Percentiles rank a stretch among this genome's conserved stretches.
Evolutionary conservation across 2,797 vertebrate genomes (phyloP).

Genomic region (Craterocephalus amniculus): DNA sequence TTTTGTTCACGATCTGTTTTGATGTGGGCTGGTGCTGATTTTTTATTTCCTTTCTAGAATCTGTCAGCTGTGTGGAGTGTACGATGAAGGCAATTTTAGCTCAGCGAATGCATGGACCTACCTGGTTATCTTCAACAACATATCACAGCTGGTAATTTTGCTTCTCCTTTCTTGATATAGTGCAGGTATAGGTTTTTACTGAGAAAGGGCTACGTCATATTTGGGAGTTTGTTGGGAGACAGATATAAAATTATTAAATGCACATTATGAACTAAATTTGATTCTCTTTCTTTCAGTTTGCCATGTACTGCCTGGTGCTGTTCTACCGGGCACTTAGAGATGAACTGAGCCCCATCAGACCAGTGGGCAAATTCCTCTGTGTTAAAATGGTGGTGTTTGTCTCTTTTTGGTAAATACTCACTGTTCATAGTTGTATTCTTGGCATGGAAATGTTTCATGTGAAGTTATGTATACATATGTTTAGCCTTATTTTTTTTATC

Average conservation of each 20-base stretch:
- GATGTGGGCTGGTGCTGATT: neutral
- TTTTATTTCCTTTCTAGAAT: constrained; percentile 79
- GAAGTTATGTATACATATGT: neutral
- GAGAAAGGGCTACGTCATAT: neutral
- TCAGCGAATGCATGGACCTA: constrained; percentile 97
- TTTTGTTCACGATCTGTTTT: constrained; percentile 3
- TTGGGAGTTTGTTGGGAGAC: neutral
- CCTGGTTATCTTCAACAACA: constrained; percentile 96
- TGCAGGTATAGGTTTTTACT: neutral
- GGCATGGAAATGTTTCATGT: neutral
- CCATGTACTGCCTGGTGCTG: constrained; percentile 97
- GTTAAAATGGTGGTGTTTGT: constrained; percentile 99
- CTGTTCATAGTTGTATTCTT: neutral
- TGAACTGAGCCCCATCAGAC: constrained; percentile 93
- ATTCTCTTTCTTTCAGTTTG: constrained; percentile 85
- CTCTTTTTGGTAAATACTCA: constrained; percentile 93
- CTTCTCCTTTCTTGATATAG: neutral
- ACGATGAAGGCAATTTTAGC: constrained; percentile 97
- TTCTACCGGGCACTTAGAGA: constrained; percentile 95
- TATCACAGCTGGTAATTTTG: constrained; percentile 92
- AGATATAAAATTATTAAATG: neutral
- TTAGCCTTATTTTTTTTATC: neutral
- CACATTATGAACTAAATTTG: neutral
- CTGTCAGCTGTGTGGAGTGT: constrained; percentile 90
- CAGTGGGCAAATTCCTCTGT: constrained; percentile 97